Evolutionary conservation across 2,888 invertebrate genomes (phyloP), one percentile per base, ranked within the genome.

Genomic region (Calephelis perditalis): DNA sequence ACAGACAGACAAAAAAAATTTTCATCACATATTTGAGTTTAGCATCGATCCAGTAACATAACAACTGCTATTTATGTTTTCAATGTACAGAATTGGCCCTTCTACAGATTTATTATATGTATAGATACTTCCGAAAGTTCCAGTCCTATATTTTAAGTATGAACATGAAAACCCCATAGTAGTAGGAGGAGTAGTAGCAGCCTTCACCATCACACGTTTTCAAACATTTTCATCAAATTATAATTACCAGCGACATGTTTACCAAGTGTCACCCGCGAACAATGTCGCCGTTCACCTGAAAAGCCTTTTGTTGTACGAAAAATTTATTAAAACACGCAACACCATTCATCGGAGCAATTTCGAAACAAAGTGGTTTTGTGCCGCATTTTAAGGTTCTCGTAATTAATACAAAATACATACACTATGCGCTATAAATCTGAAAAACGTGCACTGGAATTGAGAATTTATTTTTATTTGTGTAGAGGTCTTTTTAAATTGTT

Each of bases 371-470:
- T 58, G 35, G 26, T 59, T 62, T 62, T 58, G 36, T 47, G 49
- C 62, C 58, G 58, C 62, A 56, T 59, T 62, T 59, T 62, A 46
- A 59, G 58, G 62, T 49, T 62, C 15, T n/a, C 36, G 59, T 58
- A 62, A 62, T 62, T 62, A 62, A 62, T 62, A 59, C 55, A 56
- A 56, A 59, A 59, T 56, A 59, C 49, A 59, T 56, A 59, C 49
- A 54, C 52, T 54, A 54, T 35, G 35, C 52, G 52, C 52, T 54
- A 35, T 36, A 36, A 52, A 49, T 49, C 49, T 49, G 49, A 15
- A 7, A 49, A 49, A 49, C 49, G 49, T 49, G 8, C 26, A 49
- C 49, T 15, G 26, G 49, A 49, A 49, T 49, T 26, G 26, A 15
- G 26, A 10, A 26, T 49, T 49, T 49, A 49, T 49, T 49, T 49